Base-by-base conservation (phyloP, 2,888 invertebrate genomes). In the Zelleria hepariella region DNA sequence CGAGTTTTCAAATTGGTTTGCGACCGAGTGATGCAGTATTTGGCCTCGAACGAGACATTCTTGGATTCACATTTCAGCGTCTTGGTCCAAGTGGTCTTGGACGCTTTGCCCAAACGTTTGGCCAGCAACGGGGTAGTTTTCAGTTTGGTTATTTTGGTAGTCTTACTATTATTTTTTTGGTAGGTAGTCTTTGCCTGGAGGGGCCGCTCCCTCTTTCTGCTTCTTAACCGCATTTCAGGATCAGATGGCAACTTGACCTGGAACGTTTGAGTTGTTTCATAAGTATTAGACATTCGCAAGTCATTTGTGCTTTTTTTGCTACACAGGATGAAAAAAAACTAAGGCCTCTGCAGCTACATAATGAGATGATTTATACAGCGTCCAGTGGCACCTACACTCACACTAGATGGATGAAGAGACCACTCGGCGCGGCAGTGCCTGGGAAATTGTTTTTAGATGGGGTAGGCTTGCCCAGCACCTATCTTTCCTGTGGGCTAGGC, bases 161-260 rank as follows among this genome's bases (percentile, higher is more conserved):
- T 67, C 65, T 75, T 79, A n/a, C n/a, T n/a, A n/a, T n/a, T n/a
- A n/a, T n/a, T n/a, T n/a, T n/a, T n/a, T n/a, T n/a, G n/a, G n/a
- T n/a, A 32, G 10, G 32, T 32, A 32, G 32, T 32, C 68, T 80
- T 80, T 68, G 74, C 78, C 71, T 84, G 82, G 80, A 90, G 84
- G 75, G 89, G 87, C 67, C 90, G 90, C 82, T 90, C 91, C 74
- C 91, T 90, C 74, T 91, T 91, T 70, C 92, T 91, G 78, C 92
- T 93, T 79, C 93, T 90, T 76, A 93, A 83, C 91, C 92, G 92
- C 93, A 93, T 93, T 65, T 85, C 87, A 87, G 77, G 69, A 72
- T 71, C 67, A 75, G 70, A 67, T 60, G 65, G 60, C 60, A 64
- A 71, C 75, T 76, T 69, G 75, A 79, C 82, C 86, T 86, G 74